Base-by-base conservation (phyloP, 2,888 invertebrate species). In the Eudasyphora cyanicolor region DNA sequence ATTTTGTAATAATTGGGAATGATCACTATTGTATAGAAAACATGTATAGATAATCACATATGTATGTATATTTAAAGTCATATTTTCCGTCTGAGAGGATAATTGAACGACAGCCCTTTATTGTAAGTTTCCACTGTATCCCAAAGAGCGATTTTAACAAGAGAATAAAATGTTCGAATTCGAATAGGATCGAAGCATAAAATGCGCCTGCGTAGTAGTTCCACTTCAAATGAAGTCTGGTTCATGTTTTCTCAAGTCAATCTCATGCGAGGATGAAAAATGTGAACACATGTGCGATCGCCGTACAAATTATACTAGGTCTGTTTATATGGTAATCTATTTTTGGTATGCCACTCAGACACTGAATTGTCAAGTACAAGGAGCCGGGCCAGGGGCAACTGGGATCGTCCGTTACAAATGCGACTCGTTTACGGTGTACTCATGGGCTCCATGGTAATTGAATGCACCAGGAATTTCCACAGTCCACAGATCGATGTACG, bases 361-460 rank as follows among this genome's bases (percentile, higher is more conserved):
- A 70, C 45, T n/a, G 42, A 73, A 76, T 77, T 79, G 62, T 80
- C 79, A 83, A 83, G 76, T 80, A 75, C 69, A 21, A 21, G 24
- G 14, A 54, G 21, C 24, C 10, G 54, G 54, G 14, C 21, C 54
- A 60, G 29, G 62, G 64, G 73, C 67, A 82, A 60, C 67, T 10
- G 70, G 54, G 78, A 77, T 42, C 70, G 83, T 74, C 77, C 83
- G 83, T 83, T 83, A 75, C 80, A 75, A 38, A 69, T 32, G 17
- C 73, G 10, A 70, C 45, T 62, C 32, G 73, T 73, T 12, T 49
- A 73, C 42, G 57, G 14, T 19, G 35, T 21, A 64, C 35, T 35
- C 64, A 32, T 21, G 64, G 64, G 64, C 79, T 69, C 82, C 76
- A 82, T 64, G 38, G 67, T 70, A 64, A 67, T 19, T 29, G 74